Percentiles rank a stretch among this genome's conserved stretches.
phyloP scores from a whole-genome alignment of 1,140 invertebrate genomes.

The Drosophila erecta region DNA sequence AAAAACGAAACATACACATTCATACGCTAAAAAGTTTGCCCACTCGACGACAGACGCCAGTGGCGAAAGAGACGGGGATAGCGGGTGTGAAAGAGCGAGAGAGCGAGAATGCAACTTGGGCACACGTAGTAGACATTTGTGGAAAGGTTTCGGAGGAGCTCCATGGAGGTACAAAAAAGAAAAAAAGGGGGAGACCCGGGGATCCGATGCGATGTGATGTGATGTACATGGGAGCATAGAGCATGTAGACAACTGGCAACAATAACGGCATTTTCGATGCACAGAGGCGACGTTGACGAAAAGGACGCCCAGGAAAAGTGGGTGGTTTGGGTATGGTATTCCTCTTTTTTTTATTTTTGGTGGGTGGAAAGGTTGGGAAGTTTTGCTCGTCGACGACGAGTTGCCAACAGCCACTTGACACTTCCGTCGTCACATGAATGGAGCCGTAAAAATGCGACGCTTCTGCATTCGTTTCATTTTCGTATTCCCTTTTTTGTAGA shows the following conservation, averaged over 20 bases:
- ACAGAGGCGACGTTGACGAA: constrained; percentile 70
- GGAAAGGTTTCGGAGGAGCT: constrained; percentile 4
- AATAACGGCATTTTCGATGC: constrained; percentile 81
- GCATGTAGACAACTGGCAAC: constrained; percentile 77
- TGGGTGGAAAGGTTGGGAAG: constrained; percentile 21
- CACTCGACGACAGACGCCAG: constrained; percentile 73
- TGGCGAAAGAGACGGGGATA: constrained; percentile 4
- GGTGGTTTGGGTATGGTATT: constrained; percentile 7
- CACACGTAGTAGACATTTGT: constrained; percentile 14
- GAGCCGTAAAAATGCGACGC: constrained; percentile 82
- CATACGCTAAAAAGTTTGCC: constrained; percentile 65
- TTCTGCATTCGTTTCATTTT: constrained; percentile 64
- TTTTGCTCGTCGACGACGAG: constrained; percentile 73
- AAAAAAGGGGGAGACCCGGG: neutral
- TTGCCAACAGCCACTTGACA: constrained; percentile 83
- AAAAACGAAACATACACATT: constrained; percentile 29
- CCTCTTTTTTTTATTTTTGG: neutral
- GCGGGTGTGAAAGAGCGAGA: constrained; percentile 26
- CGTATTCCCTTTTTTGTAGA: constrained; percentile 15
- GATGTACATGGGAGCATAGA: constrained; percentile 54
- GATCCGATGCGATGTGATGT: constrained; percentile 17
- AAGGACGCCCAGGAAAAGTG: constrained; percentile 61
- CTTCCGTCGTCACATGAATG: constrained; percentile 82
- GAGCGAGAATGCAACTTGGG: constrained; percentile 35
- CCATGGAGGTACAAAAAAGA: neutral